Percentiles rank a stretch among this genome's conserved stretches.
Evolutionary conservation across 1,140 invertebrate genomes (phyloP).

Genomic region (Drosophila quadrilineata): DNA sequence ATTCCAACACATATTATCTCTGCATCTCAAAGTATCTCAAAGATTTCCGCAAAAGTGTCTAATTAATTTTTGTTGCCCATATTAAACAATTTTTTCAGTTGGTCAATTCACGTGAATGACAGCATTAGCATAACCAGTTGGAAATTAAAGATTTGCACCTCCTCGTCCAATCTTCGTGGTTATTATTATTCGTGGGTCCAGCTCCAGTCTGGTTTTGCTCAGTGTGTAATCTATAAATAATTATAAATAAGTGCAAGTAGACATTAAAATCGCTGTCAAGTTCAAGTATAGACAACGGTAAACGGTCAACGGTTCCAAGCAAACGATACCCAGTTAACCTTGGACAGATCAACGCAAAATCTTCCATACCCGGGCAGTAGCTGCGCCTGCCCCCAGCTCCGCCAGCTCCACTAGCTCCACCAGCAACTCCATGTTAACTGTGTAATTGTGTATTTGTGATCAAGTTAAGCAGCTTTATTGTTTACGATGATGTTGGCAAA

Average conservation of each 20-base stretch:
- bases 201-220: neutral
- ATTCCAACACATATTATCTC: too few relatives aligned
- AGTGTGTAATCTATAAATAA: neutral
- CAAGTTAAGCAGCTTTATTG: conserved; percentile 35
- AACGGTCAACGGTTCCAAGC: conserved; percentile 14
- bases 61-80: conserved; percentile 41
- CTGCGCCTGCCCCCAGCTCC: too few relatives aligned
- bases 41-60: conserved; percentile 51
- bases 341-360: conserved; percentile 52
- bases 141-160: too few relatives aligned
- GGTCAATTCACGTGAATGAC: conserved; percentile 54
- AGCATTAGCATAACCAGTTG: conserved; percentile 44
- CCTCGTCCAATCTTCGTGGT: too few relatives aligned
- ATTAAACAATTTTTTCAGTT: conserved; percentile 21
- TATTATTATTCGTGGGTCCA: neutral
- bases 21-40: too few relatives aligned
- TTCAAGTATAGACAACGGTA: conserved; percentile 67
- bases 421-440: conserved; percentile 34
- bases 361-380: conserved; percentile 60
- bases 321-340: conserved; percentile 51
- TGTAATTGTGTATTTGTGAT: conserved; percentile 16
- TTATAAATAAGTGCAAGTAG: neutral
- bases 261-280: conserved; percentile 35
- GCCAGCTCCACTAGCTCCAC: too few relatives aligned
- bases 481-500: neutral